phyloP scores from a whole-genome alignment of 2,888 invertebrate species.

The Standfussiana lucernea region DNA sequence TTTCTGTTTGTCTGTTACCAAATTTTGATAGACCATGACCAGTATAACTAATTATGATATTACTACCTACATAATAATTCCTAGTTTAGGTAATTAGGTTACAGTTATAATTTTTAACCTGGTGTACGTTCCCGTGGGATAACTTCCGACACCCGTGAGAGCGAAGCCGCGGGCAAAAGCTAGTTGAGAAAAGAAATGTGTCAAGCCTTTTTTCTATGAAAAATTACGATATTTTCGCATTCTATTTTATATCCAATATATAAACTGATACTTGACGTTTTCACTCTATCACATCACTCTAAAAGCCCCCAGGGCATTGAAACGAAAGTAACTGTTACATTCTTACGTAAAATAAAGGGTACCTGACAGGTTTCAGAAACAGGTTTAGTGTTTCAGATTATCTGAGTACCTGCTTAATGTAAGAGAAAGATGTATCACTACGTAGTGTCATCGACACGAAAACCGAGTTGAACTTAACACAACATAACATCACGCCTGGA shows the following conservation, averaged over 20 bases:
- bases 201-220: background rate
- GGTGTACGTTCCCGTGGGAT: background rate
- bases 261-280: background rate
- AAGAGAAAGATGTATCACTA: background rate
- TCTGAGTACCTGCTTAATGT: background rate
- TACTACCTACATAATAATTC: background rate
- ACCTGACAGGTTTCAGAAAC: background rate
- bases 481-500: background rate
- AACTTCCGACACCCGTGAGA: background rate
- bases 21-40: background rate
- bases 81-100: background rate
- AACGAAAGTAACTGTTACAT: background rate
- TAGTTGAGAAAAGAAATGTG: background rate
- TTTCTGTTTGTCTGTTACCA: background rate
- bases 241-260: slow-evolving; percentile 16
- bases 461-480: background rate
- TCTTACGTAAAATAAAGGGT: background rate
- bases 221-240: no score
- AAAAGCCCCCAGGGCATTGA: slow-evolving; percentile 1
- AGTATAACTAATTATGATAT: background rate
- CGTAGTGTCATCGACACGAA: background rate
- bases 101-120: background rate
- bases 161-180: background rate
- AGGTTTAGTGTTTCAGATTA: background rate
- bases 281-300: background rate